Evolutionary conservation across 2,113 vertebrate genomes (phyloP).

Genomic region (Gallinago media): DNA sequence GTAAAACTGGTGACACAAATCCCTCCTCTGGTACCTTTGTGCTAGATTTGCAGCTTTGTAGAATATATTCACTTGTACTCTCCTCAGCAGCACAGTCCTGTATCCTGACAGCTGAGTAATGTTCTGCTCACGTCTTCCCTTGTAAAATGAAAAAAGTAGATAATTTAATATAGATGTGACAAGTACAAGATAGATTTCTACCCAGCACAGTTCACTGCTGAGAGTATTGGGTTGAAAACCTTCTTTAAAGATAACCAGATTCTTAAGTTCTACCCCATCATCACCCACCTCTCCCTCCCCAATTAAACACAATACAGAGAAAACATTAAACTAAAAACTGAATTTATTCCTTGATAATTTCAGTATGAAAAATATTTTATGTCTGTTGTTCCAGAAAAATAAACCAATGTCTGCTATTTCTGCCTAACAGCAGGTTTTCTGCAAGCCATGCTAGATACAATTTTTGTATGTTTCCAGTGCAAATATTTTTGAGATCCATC

Average conservation of each 20-base stretch:
- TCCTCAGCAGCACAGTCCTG: constrained; percentile 31
- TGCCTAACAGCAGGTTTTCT: background rate
- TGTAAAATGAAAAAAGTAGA: constrained; percentile 74
- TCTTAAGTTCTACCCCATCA: background rate
- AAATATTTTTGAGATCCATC: background rate
- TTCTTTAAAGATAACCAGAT: constrained; percentile 14
- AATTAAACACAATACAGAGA: background rate
- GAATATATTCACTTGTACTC: constrained; percentile 16
- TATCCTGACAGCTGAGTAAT: constrained; percentile 64
- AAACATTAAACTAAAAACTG: background rate
- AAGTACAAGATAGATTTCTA: constrained; percentile 62
- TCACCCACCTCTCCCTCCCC: no score
- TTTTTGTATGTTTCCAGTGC: background rate
- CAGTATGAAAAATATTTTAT: background rate
- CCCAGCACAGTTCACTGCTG: constrained; percentile 26
- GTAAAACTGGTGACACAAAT: constrained; percentile 17
- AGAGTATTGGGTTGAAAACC: constrained; percentile 33
- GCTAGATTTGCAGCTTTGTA: background rate
- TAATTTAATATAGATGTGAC: constrained; percentile 73
- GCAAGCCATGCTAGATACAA: background rate
- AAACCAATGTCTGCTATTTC: background rate
- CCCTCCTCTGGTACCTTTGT: constrained; percentile 32
- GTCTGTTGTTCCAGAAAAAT: background rate
- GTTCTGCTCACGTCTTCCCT: constrained; percentile 60
- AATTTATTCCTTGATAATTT: constrained; percentile 1